Evolutionary conservation across 2,888 invertebrate genomes (phyloP).

Genomic region (Cheilosia grossa): DNA sequence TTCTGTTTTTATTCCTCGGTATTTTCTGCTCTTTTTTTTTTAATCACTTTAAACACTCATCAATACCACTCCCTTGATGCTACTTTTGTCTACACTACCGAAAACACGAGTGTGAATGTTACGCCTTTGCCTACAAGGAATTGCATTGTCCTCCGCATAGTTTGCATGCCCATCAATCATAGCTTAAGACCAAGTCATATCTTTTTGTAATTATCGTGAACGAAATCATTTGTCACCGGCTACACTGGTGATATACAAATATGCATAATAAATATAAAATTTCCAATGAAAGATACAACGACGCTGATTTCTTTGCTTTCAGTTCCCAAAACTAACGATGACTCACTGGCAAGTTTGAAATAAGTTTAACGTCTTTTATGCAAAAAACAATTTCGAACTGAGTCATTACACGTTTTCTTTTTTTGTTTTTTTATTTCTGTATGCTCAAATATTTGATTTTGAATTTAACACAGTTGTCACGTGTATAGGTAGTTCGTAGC

Average conservation of each 20-base stretch:
- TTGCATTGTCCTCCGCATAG: slow-evolving; percentile 4
- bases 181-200: slow-evolving; percentile 1
- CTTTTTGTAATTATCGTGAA: slow-evolving; percentile 23
- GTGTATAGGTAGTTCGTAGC: background rate
- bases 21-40: too few relatives aligned
- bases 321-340: slow-evolving; percentile 47
- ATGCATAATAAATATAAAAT: background rate
- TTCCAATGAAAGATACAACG: slow-evolving; percentile 38
- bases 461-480: slow-evolving; percentile 46
- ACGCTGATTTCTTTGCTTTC: slow-evolving; percentile 39
- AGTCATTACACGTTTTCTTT: slow-evolving; percentile 35
- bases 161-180: slow-evolving; percentile 39
- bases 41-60: too few relatives aligned
- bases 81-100: too few relatives aligned
- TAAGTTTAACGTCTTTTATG: slow-evolving; percentile 36
- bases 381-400: slow-evolving; percentile 46
- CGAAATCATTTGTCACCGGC: slow-evolving; percentile 49
- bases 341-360: slow-evolving; percentile 46
- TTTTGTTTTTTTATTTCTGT: background rate
- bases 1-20: too few relatives aligned
- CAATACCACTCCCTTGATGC: too few relatives aligned
- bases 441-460: slow-evolving; percentile 55
- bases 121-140: background rate
- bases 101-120: background rate
- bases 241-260: background rate